Evolutionary conservation across 2,113 vertebrate species (phyloP).

Genomic region (Isichthys henryi): DNA sequence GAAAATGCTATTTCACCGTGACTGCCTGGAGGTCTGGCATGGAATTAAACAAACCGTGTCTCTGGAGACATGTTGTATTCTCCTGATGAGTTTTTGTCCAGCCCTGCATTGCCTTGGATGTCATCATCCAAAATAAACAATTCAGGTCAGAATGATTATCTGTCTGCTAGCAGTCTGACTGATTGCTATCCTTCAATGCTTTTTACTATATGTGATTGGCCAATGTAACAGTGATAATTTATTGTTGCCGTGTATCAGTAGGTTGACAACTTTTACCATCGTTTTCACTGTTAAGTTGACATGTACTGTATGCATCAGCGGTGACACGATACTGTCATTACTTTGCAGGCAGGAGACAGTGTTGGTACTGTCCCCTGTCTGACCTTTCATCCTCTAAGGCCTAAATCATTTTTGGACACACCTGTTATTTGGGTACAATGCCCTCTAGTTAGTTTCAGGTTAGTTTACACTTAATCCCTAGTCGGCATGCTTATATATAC

Average conservation of each 20-base stretch:
- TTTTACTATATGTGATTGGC: not conserved
- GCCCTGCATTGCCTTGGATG: not conserved
- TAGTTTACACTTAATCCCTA: not conserved
- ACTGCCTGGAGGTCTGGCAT: not conserved
- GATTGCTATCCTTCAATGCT: not conserved
- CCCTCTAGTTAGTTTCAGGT: not conserved
- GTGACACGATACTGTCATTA: not conserved
- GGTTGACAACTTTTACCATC: not conserved
- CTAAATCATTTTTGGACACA: not conserved
- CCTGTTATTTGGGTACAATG: not conserved
- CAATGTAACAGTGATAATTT: not conserved
- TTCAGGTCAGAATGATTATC: not conserved
- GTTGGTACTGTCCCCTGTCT: not conserved
- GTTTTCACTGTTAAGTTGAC: not conserved
- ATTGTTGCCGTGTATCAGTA: not conserved
- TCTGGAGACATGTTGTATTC: not conserved
- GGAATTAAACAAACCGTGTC: not conserved
- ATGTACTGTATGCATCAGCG: not conserved
- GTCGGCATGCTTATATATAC: not conserved
- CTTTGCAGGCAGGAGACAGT: not conserved
- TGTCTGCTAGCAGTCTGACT: not conserved
- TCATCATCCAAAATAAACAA: conserved; percentile 2
- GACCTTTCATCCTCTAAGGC: not conserved
- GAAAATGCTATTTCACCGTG: not conserved
- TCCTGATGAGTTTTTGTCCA: not conserved